A percentile compares a stretch with the other conserved stretches of the same genome.
Evolutionary conservation across 2,888 invertebrate species (phyloP).

Genomic region (Ischnus inquisitorius): DNA sequence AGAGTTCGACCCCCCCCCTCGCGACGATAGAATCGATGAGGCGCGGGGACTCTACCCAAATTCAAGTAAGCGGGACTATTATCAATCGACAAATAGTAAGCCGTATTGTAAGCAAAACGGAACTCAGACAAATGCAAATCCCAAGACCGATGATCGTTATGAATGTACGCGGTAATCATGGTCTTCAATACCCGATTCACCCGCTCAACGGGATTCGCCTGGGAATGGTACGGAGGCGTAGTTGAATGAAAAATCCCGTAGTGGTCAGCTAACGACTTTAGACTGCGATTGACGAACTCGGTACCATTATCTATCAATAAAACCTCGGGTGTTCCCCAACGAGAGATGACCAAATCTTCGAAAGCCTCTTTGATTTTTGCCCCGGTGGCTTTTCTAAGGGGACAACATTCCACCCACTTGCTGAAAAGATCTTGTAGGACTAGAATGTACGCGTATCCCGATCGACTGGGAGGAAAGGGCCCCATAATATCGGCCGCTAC

Average conservation of each 20-base stretch:
- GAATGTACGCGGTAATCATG: constrained; percentile 51
- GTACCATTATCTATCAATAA: no score
- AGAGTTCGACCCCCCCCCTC: neutral
- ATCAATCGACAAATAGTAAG: constrained; percentile 57
- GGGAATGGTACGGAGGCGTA: constrained; percentile 33
- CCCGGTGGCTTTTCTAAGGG: no score
- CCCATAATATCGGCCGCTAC: no score
- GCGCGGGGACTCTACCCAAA: constrained; percentile 41
- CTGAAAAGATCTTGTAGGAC: no score
- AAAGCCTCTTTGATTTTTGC: no score
- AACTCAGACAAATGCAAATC: constrained; percentile 65
- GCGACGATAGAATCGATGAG: neutral
- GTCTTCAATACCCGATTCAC: constrained; percentile 23
- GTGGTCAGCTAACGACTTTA: no score
- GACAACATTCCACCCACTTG: no score
- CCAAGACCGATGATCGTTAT: constrained; percentile 66
- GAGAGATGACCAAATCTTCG: no score
- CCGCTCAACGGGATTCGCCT: constrained; percentile 37
- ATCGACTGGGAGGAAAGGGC: no score
- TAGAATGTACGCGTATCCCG: no score
- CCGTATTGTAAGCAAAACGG: constrained; percentile 67
- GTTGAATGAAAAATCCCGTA: no score
- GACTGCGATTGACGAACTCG: no score
- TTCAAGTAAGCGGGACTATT: constrained; percentile 62
- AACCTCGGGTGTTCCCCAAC: constrained; percentile 35